Percentiles rank a stretch among this genome's conserved stretches.
Evolutionary conservation across 1,140 invertebrate species (phyloP).

Genomic region (Streblospio benedicti): DNA sequence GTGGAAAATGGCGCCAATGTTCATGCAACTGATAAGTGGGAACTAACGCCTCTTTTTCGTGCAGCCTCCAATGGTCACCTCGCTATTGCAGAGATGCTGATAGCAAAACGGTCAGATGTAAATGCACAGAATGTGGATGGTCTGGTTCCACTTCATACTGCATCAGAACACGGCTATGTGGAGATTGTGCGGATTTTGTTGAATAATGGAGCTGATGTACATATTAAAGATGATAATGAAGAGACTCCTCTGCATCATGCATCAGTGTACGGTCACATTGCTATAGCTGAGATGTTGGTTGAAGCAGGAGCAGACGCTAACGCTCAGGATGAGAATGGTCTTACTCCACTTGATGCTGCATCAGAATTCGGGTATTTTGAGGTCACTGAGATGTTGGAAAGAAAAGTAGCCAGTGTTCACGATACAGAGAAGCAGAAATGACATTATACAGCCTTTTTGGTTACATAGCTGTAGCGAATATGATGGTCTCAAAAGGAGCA

Average conservation of each 20-base stretch:
- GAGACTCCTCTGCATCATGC: constrained; percentile 2
- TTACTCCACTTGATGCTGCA: constrained; percentile 27
- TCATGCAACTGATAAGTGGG: not conserved
- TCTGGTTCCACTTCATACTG: not conserved
- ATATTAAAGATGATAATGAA: constrained; percentile 1
- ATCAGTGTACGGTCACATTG: constrained; percentile 38
- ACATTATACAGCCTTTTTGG: constrained; percentile 11
- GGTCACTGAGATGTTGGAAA: constrained; percentile 33
- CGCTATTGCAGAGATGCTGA: not conserved
- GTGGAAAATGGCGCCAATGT: not conserved
- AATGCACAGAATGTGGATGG: constrained; percentile 1
- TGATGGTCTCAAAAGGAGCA: constrained; percentile 17
- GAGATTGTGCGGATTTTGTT: not conserved
- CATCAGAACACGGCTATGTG: constrained; percentile 5
- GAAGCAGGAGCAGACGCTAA: constrained; percentile 20
- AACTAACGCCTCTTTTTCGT: constrained; percentile 6
- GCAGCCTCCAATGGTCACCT: constrained; percentile 6
- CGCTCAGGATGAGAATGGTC: constrained; percentile 32
- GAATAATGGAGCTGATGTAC: not conserved
- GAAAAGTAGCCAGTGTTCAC: too few species aligned
- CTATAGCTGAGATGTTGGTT: constrained; percentile 49
- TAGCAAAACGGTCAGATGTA: not conserved
- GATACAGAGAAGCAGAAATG: constrained; percentile 5
- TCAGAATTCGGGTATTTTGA: constrained; percentile 39
- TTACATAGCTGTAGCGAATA: constrained; percentile 14